Evolutionary conservation across 2,797 vertebrate species (phyloP).

Genomic region (Tarsius wallacei): DNA sequence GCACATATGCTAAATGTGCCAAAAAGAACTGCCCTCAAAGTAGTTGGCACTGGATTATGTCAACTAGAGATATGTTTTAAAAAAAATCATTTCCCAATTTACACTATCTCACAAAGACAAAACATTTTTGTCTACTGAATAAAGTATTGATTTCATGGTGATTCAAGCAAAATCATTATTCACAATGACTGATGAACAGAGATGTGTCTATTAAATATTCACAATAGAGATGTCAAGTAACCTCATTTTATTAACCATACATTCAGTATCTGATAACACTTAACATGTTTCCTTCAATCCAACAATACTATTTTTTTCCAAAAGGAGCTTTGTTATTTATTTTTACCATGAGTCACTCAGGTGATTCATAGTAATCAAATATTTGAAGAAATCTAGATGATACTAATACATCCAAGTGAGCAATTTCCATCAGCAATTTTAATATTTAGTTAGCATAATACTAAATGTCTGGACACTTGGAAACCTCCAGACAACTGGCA

Average conservation of each 20-base stretch:
- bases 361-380: neutral
- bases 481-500: neutral
- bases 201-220: neutral
- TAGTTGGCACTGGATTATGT: neutral
- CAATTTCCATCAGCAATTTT: slow-evolving; percentile 1
- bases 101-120: neutral
- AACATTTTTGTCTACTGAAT: neutral
- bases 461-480: neutral
- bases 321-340: neutral
- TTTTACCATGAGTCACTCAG: neutral
- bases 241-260: neutral
- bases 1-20: neutral
- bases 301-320: neutral
- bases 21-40: neutral
- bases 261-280: neutral
- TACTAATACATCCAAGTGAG: neutral
- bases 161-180: neutral
- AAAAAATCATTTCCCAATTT: neutral
- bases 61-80: too few species aligned
- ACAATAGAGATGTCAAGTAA: neutral
- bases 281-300: neutral
- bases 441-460: slow-evolving; percentile 4
- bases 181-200: neutral
- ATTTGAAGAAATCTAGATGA: neutral
- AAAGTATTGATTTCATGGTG: neutral